Evolutionary conservation across 2,797 vertebrate genomes (phyloP), one percentile per base, ranked within the genome.

Genomic region (Pipistrellus kuhlii): DNA sequence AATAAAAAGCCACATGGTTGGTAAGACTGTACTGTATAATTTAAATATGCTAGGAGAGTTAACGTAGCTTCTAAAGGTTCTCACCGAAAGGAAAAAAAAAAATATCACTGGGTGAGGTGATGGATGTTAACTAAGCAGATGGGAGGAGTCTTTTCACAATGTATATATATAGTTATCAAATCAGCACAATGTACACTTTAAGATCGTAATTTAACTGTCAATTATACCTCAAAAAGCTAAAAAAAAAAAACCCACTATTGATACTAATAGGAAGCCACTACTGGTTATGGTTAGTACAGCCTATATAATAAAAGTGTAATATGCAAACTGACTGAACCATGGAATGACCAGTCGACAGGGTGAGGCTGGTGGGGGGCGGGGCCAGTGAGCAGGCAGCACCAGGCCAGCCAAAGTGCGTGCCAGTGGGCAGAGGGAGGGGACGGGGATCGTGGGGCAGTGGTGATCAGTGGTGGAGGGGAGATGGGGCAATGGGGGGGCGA

Each of bases 241-340:
- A 27, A 48, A 41, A 6, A 5, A 32, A 21, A 4, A 4, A 25
- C 0, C 5, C 3, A 44, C 17, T 38, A 15, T 1, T 69, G 30
- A 53, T 23, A 44, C 5, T 46, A 30, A 59, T 1, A 86, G 27
- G 53, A 88, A 82, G 25, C 17, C 10, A 81, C n/a, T 25, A 27
- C 13, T 2, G 17, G 27, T 51, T 73, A 48, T 15, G 9, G 41
- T n/a, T 21, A 51, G 23, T 27, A 69, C n/a, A 27, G 20, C 53
- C 20, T 55, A 55, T 55, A 55, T 8, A 53, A 53, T 53, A 53
- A 20, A 21, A 53, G 51, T 0, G 6, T 20, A 53, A 53, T 21
- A 53, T 53, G 7, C 51, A 53, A 53, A 20, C 20, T 6, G 18
- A 20, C 17, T 1, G 18, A 53, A 53, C 51, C 18, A 20, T 20